Conservation (phyloP, 2,888 invertebrate species). For the Ariolimax columbianus region DNA sequence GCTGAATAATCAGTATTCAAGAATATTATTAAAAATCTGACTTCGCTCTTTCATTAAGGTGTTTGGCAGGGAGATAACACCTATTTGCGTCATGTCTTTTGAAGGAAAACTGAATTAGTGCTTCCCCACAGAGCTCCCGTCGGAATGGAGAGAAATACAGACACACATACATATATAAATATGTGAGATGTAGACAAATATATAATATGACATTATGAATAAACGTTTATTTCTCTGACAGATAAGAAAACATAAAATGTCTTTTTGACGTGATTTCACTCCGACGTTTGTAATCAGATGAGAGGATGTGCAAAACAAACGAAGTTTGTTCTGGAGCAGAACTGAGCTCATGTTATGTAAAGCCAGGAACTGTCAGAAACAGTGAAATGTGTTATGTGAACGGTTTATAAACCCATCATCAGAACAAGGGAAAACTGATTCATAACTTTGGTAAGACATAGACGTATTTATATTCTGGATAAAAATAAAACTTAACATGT, state of each 20-base stretch:
- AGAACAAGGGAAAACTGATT: no score
- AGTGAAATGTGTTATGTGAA: not conserved
- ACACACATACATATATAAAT: no score
- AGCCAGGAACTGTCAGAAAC: not conserved
- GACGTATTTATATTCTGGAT: no score
- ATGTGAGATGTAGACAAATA: not conserved
- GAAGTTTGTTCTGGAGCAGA: not conserved
- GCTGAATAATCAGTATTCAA: not conserved
- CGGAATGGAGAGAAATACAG: not conserved
- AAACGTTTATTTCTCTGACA: not conserved
- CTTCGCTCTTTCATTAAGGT: not conserved
- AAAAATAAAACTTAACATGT: no score
- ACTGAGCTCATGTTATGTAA: not conserved
- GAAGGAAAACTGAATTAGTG: not conserved
- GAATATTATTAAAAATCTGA: not conserved
- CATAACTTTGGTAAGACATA: no score
- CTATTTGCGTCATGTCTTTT: not conserved
- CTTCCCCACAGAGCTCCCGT: not conserved
- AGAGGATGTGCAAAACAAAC: not conserved
- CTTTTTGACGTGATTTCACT: not conserved
- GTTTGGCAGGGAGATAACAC: constrained; percentile 4
- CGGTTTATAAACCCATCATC: no score
- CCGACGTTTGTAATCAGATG: not conserved
- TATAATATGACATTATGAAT: constrained; percentile 1
- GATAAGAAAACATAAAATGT: not conserved